Evolutionary conservation across 64 coral and sea anemone genomes (phyloP).

Genomic region (Montipora foliosa): DNA sequence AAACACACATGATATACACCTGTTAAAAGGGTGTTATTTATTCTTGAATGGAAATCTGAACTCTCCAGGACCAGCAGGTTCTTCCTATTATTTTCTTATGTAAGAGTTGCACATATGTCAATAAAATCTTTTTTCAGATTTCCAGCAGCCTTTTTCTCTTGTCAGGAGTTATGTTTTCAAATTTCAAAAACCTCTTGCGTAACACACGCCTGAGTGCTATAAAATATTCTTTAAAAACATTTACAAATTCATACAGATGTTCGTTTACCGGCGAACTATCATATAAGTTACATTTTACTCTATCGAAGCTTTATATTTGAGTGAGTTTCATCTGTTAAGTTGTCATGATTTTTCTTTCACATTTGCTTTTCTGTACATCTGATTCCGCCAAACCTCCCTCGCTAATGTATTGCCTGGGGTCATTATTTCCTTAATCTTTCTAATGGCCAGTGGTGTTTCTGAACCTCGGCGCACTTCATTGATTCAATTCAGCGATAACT

Average conservation of each 20-base stretch:
- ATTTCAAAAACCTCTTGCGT: background rate
- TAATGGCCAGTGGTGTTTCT: conserved; percentile 11
- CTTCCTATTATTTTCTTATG: background rate
- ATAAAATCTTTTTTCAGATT: background rate
- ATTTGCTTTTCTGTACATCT: conserved; percentile 10
- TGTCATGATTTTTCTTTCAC: conserved; percentile 17
- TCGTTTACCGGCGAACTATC: conserved; percentile 7
- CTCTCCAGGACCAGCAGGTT: background rate
- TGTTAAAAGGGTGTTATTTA: conserved; percentile 3
- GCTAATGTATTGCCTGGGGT: conserved; percentile 22
- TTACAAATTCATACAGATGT: conserved; percentile 53
- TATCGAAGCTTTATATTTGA: conserved; percentile 46
- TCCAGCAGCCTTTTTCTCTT: background rate
- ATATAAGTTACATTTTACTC: conserved; percentile 29
- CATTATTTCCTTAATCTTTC: conserved; percentile 45
- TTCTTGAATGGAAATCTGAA: conserved; percentile 27
- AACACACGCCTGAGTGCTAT: conserved; percentile 7
- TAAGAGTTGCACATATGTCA: conserved; percentile 7
- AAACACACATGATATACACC: conserved; percentile 29
- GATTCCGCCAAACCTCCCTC: background rate
- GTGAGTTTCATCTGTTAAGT: background rate
- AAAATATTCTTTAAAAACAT: conserved; percentile 47
- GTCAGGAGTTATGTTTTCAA: background rate
- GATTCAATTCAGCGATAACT: conserved; percentile 39
- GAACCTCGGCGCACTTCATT: conserved; percentile 25